A percentile compares a stretch with the other conserved stretches of the same genome.
Conservation (phyloP, 2,888 invertebrate species). For the Prenolepis imparis region DNA sequence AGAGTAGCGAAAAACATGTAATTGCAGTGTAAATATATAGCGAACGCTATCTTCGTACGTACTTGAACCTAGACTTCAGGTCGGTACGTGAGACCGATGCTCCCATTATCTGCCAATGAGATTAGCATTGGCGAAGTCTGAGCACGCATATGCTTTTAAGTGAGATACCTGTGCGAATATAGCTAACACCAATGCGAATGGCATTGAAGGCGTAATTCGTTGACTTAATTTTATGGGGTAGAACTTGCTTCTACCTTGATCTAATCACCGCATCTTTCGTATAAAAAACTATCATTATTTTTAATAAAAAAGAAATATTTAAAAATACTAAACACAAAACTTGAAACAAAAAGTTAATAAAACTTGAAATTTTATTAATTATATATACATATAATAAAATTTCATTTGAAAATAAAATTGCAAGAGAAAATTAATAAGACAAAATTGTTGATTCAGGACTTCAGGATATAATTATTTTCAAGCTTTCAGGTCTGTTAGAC, state of each 20-base stretch:
- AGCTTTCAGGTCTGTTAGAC: too few species aligned
- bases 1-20: constrained; percentile 56
- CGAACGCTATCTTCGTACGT: constrained; percentile 65
- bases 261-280: too few species aligned
- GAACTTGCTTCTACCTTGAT: neutral
- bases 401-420: neutral
- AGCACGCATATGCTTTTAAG: constrained; percentile 63
- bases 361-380: neutral
- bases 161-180: constrained; percentile 50
- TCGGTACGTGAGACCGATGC: constrained; percentile 79
- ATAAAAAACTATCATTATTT: neutral
- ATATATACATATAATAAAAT: neutral
- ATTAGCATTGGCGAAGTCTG: constrained; percentile 81
- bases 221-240: constrained; percentile 54
- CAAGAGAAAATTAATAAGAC: neutral
- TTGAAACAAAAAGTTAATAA: neutral
- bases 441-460: neutral
- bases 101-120: constrained; percentile 78
- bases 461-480: too few species aligned
- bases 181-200: constrained; percentile 22
- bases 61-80: constrained; percentile 82
- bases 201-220: constrained; percentile 63
- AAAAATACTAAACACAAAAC: neutral
- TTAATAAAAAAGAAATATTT: neutral
- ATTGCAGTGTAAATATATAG: constrained; percentile 60